Evolutionary conservation across 2,113 vertebrate genomes (phyloP).

Genomic region (Indri indri): DNA sequence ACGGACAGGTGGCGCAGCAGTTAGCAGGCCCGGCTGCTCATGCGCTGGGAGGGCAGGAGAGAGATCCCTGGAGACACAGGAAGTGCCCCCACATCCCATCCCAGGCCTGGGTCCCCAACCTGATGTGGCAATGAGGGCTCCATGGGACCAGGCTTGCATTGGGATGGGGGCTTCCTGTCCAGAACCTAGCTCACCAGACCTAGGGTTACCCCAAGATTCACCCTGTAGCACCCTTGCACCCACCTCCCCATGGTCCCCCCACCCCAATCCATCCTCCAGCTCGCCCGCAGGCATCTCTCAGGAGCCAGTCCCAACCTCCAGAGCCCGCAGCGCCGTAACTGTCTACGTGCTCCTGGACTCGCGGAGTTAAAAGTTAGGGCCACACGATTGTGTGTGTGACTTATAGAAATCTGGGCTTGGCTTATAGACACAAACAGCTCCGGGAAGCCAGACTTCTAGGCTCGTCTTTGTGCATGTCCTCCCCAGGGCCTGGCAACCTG

Average conservation of each 20-base stretch:
- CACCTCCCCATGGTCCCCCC: neutral
- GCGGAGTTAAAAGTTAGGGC: neutral
- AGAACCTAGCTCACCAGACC: neutral
- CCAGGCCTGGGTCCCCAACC: neutral
- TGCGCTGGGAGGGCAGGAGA: slow-evolving; percentile 68
- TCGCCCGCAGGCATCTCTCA: neutral
- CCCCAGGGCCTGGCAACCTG: neutral
- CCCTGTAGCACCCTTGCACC: accelerated
- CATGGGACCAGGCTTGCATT: neutral
- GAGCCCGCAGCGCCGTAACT: accelerated
- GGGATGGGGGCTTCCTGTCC: neutral
- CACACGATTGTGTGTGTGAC: neutral
- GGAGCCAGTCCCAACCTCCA: neutral
- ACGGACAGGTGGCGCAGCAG: slow-evolving; percentile 11
- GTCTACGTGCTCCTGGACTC: neutral
- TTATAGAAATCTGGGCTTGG: neutral
- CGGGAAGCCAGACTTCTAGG: neutral
- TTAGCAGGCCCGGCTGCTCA: slow-evolving; percentile 73
- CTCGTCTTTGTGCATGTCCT: neutral
- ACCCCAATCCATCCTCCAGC: neutral
- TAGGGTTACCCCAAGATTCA: neutral
- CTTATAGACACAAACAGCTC: neutral
- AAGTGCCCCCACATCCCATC: accelerated
- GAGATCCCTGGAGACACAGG: neutral
- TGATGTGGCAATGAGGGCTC: neutral